phyloP scores from a whole-genome alignment of 2,797 vertebrate species.

The Notolabrus celidotus region DNA sequence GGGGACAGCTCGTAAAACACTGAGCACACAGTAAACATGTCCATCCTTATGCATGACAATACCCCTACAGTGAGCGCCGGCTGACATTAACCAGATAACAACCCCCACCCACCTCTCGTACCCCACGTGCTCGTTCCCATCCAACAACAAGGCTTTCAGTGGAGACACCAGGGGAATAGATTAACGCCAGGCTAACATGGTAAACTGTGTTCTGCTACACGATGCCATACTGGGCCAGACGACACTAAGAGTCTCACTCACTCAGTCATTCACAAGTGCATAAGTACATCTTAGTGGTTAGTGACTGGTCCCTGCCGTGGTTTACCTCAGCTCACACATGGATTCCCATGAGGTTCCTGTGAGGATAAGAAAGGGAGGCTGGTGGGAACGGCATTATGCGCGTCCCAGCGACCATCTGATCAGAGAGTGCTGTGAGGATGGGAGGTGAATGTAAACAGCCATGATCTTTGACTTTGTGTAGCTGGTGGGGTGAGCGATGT shows the following conservation, averaged over 20 bases:
- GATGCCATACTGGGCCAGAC: slow-evolving; percentile 51
- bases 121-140: slow-evolving; percentile 69
- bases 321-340: slow-evolving; percentile 79
- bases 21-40: slow-evolving; percentile 92
- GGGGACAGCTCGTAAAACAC: slow-evolving; percentile 90
- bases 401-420: slow-evolving; percentile 63
- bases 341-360: slow-evolving; percentile 61
- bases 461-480: slow-evolving; percentile 78
- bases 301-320: slow-evolving; percentile 65
- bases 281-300: slow-evolving; percentile 65
- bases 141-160: slow-evolving; percentile 66
- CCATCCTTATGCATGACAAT: slow-evolving; percentile 90
- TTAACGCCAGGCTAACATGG: slow-evolving; percentile 75
- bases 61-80: slow-evolving; percentile 87
- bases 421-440: slow-evolving; percentile 64
- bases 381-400: slow-evolving; percentile 66
- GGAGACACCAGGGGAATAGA: slow-evolving; percentile 74
- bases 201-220: slow-evolving; percentile 64
- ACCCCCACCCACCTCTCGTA: too few relatives aligned
- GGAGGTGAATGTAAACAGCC: slow-evolving; percentile 83
- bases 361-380: slow-evolving; percentile 60
- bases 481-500: slow-evolving; percentile 72
- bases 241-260: slow-evolving; percentile 69
- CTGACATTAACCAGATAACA: slow-evolving; percentile 90
- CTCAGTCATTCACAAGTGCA: slow-evolving; percentile 73